Evolutionary conservation across 2,113 vertebrate species (phyloP).

Genomic region (Varanus komodoensis): DNA sequence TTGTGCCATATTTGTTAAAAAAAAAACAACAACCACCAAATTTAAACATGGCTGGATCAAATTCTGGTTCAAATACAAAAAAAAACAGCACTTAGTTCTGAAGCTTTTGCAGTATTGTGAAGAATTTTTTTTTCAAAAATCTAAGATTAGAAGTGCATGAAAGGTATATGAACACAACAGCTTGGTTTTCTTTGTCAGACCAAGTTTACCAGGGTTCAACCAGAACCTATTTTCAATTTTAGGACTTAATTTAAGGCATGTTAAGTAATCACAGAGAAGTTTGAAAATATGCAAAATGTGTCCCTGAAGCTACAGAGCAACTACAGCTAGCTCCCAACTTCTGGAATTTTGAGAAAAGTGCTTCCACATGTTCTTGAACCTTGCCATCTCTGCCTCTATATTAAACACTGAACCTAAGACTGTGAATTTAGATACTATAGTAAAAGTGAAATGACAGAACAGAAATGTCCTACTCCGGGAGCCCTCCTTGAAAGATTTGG

Average conservation of each 20-base stretch:
- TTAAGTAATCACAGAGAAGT: neutral
- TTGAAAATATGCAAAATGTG: neutral
- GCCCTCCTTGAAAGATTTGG: too few relatives aligned
- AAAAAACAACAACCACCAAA: neutral
- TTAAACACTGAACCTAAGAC: neutral
- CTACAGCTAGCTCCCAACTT: neutral
- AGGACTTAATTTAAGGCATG: neutral
- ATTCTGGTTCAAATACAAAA: neutral
- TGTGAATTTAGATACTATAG: neutral
- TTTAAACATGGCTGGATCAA: neutral
- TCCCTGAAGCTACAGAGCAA: neutral
- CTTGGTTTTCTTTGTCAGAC: neutral
- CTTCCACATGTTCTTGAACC: neutral
- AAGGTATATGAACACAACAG: neutral
- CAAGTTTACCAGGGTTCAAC: neutral
- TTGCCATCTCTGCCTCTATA: neutral
- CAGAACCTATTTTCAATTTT: neutral
- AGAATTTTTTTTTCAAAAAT: neutral
- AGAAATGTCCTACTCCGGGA: slow-evolving; percentile 14
- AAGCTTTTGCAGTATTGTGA: neutral
- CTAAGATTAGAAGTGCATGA: neutral
- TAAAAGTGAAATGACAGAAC: fast-evolving
- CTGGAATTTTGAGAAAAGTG: neutral
- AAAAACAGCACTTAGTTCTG: neutral
- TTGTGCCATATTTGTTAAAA: neutral